Base-by-base conservation (phyloP, 2,888 invertebrate genomes). In the Polietes domitor region DNA sequence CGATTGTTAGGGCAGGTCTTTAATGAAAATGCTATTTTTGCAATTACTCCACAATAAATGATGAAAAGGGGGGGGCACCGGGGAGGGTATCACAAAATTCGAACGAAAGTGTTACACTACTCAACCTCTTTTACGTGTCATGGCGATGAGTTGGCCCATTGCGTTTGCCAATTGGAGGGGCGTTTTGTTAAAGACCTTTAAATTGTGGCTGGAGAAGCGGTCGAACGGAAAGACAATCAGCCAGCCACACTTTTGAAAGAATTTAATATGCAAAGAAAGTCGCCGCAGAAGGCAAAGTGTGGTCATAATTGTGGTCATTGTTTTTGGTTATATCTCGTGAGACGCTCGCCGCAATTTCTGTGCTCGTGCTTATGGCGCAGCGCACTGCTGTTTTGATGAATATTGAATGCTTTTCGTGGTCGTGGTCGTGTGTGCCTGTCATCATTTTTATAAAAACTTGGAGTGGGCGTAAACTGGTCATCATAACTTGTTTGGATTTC, bases 371-470 rank as follows among this genome's bases (percentile, higher is more conserved):
- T 7, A 6, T 21, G 21, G 2, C 10, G 7, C 10, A 50, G 5
- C 19, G n/a, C 63, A 63, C 17, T 63, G 6, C 6, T 17, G 53
- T n/a, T 21, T 68, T 68, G 68, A 37, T 37, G 21, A 21, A 19
- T 53, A 53, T 53, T 21, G 53, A 53, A 9, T 47, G 3, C n/a
- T 19, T 21, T 53, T 53, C 4, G 15, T n/a, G n/a, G 26, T n/a
- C n/a, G n/a, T n/a, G n/a, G n/a, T n/a, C n/a, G n/a, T n/a, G n/a
- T n/a, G n/a, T 17, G n/a, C 21, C 21, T 55, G 73, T 43, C 37
- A 21, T 50, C 28, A 50, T 87, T 86, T 88, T 88, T 90, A 90
- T 89, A 90, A 89, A 88, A 89, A 82, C 80, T 72, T 77, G 61
- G 17, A 74, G 47, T 63, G 82, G 78, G 12, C 81, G 43, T 9